These are phyloP conservation scores for Ophthalmotilapia sp. DNA, from an alignment of 2,113 vertebrate species.

Conservation along the genomic window DNA sequence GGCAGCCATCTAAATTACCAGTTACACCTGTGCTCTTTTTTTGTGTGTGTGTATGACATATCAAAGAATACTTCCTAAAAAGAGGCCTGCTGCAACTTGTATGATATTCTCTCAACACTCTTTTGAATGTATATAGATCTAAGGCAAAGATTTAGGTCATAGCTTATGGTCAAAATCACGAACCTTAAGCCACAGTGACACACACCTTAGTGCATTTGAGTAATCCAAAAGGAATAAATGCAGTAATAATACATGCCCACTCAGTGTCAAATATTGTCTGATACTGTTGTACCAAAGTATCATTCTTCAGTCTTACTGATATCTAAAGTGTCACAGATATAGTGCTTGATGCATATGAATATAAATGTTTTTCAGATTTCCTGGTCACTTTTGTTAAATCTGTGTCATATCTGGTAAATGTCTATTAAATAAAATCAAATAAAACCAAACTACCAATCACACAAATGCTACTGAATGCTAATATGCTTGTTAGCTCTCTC, in stretches of 20 bases:
- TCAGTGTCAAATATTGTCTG: neutral
- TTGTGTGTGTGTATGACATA: neutral
- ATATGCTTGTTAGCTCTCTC: neutral
- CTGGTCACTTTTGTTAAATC: neutral
- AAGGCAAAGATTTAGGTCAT: neutral
- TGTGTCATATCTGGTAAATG: neutral
- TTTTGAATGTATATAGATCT: neutral
- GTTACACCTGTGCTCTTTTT: neutral
- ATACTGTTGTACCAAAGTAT: neutral
- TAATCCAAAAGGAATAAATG: neutral
- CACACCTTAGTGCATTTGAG: neutral
- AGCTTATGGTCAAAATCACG: neutral
- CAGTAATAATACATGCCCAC: neutral
- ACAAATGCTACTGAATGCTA: neutral
- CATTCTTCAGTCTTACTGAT: neutral
- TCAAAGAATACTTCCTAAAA: neutral
- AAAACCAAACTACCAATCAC: neutral
- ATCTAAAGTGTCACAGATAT: neutral
- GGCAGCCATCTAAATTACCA: neutral
- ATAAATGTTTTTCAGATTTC: neutral
- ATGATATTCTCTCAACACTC: neutral
- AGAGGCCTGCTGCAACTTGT: neutral
- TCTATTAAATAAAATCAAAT: neutral
- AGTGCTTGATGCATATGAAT: neutral
- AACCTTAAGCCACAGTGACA: neutral